Conservation (phyloP, 2,113 vertebrate species). For the Condylura cristata region DNA sequence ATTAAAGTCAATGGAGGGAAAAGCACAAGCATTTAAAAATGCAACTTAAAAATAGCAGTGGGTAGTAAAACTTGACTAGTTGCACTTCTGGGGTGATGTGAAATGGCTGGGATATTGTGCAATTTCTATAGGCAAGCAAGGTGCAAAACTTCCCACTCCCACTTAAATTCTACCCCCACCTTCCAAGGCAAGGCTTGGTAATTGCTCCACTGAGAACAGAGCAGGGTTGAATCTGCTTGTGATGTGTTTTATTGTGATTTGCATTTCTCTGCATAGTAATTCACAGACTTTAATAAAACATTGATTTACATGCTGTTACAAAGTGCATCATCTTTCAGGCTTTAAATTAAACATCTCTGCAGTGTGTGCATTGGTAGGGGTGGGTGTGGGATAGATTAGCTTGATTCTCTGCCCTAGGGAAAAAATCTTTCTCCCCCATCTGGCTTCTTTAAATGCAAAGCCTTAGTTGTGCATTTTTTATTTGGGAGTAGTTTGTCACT, state of each 20-base stretch:
- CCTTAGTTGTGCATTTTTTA: conserved; percentile 38
- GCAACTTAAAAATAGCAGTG: background rate
- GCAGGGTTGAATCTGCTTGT: background rate
- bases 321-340: conserved; percentile 61
- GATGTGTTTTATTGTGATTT: conserved; percentile 62
- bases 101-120: background rate
- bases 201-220: conserved; percentile 55
- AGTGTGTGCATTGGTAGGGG: background rate
- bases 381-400: conserved; percentile 16
- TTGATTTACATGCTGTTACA: conserved; percentile 74
- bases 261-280: conserved; percentile 79
- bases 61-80: background rate
- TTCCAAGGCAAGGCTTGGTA: background rate
- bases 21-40: conserved; percentile 53
- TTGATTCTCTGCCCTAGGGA: conserved; percentile 61
- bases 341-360: conserved; percentile 79
- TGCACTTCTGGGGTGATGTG: background rate
- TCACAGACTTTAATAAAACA: conserved; percentile 80
- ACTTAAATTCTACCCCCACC: background rate
- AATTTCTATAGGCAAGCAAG: background rate
- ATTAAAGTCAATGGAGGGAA: conserved; percentile 79
- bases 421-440: conserved; percentile 66
- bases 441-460: conserved; percentile 76
- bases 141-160: background rate
- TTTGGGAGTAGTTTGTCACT: conserved; percentile 69